Evolutionary conservation across 2,797 vertebrate genomes (phyloP).

Genomic region (Oreochromis mossambicus): DNA sequence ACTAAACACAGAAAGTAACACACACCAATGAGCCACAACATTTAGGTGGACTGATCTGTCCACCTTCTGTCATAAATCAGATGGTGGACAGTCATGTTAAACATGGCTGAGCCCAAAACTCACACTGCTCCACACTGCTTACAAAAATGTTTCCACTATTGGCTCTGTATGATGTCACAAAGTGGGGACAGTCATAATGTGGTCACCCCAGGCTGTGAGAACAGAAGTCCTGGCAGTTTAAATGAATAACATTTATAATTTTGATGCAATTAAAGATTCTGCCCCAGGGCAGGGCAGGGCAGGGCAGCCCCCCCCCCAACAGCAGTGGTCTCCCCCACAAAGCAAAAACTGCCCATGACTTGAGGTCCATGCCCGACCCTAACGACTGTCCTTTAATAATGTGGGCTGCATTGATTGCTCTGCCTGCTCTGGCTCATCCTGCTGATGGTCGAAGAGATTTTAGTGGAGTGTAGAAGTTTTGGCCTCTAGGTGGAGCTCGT

Average conservation of each 20-base stretch:
- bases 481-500: not conserved
- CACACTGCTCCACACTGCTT: fast-evolving
- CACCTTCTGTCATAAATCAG: not conserved
- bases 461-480: not conserved
- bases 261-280: not conserved
- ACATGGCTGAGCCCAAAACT: not conserved
- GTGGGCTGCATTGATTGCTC: fast-evolving
- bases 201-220: not conserved
- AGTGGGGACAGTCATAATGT: not conserved
- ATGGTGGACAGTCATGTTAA: not conserved
- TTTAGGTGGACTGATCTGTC: fast-evolving
- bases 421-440: not conserved
- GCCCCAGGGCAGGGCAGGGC: not conserved
- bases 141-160: not conserved
- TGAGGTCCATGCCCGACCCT: not conserved
- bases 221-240: not conserved
- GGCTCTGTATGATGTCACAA: not conserved
- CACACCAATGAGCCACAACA: not conserved
- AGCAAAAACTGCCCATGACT: not conserved
- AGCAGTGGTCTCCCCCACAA: not conserved
- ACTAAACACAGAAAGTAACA: not conserved
- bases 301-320: fast-evolving
- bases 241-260: fast-evolving
- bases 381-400: not conserved
- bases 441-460: not conserved